Evolutionary conservation across 2,888 invertebrate species (phyloP).

Genomic region (Caenorhabditis sinica): DNA sequence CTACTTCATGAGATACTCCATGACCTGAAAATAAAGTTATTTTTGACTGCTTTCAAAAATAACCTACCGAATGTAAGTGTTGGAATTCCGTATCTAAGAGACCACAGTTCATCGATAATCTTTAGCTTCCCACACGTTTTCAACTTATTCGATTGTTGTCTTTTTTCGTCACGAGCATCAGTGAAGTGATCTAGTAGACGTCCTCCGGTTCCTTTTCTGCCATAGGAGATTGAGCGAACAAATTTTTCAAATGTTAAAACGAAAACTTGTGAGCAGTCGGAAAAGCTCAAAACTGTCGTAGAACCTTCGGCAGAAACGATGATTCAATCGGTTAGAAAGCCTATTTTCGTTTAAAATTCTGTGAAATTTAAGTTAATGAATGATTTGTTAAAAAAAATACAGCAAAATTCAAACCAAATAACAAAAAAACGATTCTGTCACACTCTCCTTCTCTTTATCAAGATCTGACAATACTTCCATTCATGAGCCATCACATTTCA

Average conservation of each 20-base stretch:
- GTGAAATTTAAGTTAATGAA: too few relatives aligned
- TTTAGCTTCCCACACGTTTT: constrained; percentile 60
- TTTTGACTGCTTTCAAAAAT: neutral
- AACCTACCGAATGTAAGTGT: constrained; percentile 63
- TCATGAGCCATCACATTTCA: too few relatives aligned
- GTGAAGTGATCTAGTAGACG: constrained; percentile 94
- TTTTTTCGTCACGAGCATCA: constrained; percentile 88
- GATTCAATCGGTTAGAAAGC: too few relatives aligned
- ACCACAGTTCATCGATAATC: constrained; percentile 69
- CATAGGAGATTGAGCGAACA: constrained; percentile 93
- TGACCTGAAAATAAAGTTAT: constrained; percentile 67
- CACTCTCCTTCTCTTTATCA: too few relatives aligned
- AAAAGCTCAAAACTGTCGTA: too few relatives aligned
- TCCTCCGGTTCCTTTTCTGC: constrained; percentile 92
- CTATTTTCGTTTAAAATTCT: too few relatives aligned
- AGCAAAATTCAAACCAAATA: too few relatives aligned
- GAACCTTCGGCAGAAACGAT: too few relatives aligned
- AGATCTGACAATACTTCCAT: too few relatives aligned
- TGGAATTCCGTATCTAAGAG: constrained; percentile 66
- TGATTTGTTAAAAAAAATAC: too few relatives aligned
- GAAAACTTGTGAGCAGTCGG: too few relatives aligned
- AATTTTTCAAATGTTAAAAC: constrained; percentile 89
- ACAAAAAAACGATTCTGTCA: too few relatives aligned
- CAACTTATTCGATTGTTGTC: constrained; percentile 60
- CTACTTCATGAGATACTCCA: constrained; percentile 88